Percentiles rank a stretch among this genome's conserved stretches.
Conservation (phyloP, 2,888 invertebrate species). For the Amiota communis region DNA sequence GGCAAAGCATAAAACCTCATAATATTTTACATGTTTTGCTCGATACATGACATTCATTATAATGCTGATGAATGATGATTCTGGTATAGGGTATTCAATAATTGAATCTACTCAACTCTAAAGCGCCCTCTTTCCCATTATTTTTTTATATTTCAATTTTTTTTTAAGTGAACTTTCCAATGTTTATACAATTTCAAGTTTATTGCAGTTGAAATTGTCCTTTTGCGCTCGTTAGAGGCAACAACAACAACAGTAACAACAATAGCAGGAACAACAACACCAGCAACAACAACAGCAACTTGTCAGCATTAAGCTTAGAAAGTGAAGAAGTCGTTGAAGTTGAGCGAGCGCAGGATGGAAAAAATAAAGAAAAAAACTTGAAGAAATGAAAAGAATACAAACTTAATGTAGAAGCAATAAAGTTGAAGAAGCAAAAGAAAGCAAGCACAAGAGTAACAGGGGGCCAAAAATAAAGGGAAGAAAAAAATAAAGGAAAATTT, state of each 20-base stretch:
- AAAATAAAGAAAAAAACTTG: constrained; percentile 30
- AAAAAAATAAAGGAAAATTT: constrained; percentile 14
- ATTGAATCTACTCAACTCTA: no score
- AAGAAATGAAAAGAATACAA: constrained; percentile 37
- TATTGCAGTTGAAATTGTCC: constrained; percentile 50
- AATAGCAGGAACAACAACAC: constrained; percentile 4
- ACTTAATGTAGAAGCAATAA: constrained; percentile 55
- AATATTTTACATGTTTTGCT: no score
- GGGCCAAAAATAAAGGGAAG: constrained; percentile 14
- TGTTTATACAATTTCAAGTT: constrained; percentile 57
- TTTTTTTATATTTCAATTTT: not conserved
- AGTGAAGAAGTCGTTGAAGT: constrained; percentile 22
- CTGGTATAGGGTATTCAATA: no score
- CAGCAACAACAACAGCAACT: constrained; percentile 28
- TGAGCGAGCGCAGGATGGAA: constrained; percentile 35
- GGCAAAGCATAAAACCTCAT: no score
- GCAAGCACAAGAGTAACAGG: not conserved
- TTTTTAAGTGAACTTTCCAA: constrained; percentile 29
- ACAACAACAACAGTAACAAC: constrained; percentile 1
- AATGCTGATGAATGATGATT: no score
- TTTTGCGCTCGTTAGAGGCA: constrained; percentile 47
- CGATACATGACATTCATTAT: no score
- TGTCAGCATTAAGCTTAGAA: not conserved
- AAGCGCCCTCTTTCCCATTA: not conserved
- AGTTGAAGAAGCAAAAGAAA: constrained; percentile 38